These are phyloP conservation scores for Pelagia noctiluca DNA, from an alignment of 30 jellyfish, hydroid and myxozoan species.

Conservation along the genomic window DNA sequence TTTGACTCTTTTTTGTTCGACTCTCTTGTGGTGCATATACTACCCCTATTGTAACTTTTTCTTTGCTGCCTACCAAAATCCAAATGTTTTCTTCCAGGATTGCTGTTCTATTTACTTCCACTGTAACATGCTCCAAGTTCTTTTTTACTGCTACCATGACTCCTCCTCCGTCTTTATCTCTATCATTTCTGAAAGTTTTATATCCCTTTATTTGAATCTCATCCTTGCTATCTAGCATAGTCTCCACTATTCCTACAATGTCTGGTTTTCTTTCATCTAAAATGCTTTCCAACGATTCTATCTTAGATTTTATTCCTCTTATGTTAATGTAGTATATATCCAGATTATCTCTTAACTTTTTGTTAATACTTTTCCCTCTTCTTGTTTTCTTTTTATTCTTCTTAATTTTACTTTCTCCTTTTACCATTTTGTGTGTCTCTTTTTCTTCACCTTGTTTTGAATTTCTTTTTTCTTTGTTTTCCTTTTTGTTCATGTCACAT, in stretches of 20 bases:
- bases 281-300: conserved; percentile 11
- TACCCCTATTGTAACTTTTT: neutral
- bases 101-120: conserved; percentile 7
- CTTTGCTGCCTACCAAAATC: conserved; percentile 20
- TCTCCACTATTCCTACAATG: conserved; percentile 22
- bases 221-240: conserved; percentile 14
- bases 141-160: conserved; percentile 10
- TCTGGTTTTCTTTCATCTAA: conserved; percentile 4
- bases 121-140: neutral
- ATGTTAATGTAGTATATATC: conserved; percentile 25
- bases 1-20: neutral
- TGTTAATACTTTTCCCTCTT: neutral
- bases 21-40: conserved; percentile 26
- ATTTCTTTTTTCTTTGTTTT: neutral
- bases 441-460: no score
- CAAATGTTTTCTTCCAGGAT: neutral
- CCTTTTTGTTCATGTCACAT: neutral
- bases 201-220: conserved; percentile 20
- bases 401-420: neutral
- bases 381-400: neutral
- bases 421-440: no score
- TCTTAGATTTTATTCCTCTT: conserved; percentile 43
- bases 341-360: neutral
- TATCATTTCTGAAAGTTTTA: neutral
- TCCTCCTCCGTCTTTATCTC: conserved; percentile 27